Percentiles rank a stretch among this genome's conserved stretches.
Evolutionary conservation across 2,797 vertebrate species (phyloP).

Genomic region (Coregonus suidteri): DNA sequence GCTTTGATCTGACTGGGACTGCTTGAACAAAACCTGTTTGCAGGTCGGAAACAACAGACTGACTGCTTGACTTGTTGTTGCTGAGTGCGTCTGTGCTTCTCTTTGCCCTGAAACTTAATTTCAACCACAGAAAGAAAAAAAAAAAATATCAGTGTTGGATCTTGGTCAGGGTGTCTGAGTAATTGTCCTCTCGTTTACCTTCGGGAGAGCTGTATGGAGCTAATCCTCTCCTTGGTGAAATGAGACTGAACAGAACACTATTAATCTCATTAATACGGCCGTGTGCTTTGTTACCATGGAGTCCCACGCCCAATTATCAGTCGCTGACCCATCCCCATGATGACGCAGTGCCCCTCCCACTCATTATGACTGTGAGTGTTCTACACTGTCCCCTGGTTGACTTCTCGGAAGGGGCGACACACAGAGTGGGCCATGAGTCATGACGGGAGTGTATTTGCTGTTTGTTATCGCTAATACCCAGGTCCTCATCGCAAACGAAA

Average conservation of each 20-base stretch:
- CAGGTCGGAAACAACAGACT: slow-evolving; percentile 60
- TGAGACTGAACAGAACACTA: slow-evolving; percentile 71
- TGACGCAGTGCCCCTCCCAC: slow-evolving; percentile 35
- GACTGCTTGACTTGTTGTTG: slow-evolving; percentile 43
- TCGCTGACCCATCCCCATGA: slow-evolving; percentile 43
- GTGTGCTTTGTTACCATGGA: slow-evolving; percentile 59
- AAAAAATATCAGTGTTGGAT: slow-evolving; percentile 6
- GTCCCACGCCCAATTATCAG: slow-evolving; percentile 73
- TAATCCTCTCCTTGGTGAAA: slow-evolving; percentile 74
- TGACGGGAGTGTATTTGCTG: slow-evolving; percentile 17
- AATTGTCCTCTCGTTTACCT: slow-evolving; percentile 73
- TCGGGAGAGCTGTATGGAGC: slow-evolving; percentile 61
- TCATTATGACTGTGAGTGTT: slow-evolving; percentile 23
- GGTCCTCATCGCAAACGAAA: slow-evolving; percentile 32
- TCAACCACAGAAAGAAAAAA: slow-evolving; percentile 17
- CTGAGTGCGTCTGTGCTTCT: slow-evolving; percentile 40
- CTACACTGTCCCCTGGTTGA: slow-evolving; percentile 30
- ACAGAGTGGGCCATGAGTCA: slow-evolving; percentile 41
- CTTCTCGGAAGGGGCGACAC: slow-evolving; percentile 10
- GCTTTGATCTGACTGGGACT: slow-evolving; percentile 25
- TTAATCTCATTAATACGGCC: slow-evolving; percentile 72
- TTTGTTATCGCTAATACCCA: slow-evolving; percentile 60
- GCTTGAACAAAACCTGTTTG: slow-evolving; percentile 5
- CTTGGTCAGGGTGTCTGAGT: slow-evolving; percentile 60
- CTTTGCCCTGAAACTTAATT: slow-evolving; percentile 56